Percentiles rank a stretch among this genome's conserved stretches.
These are phyloP conservation scores for Platycheirus rosarum DNA, from an alignment of 2,888 invertebrate genomes.

Conservation along the genomic window DNA sequence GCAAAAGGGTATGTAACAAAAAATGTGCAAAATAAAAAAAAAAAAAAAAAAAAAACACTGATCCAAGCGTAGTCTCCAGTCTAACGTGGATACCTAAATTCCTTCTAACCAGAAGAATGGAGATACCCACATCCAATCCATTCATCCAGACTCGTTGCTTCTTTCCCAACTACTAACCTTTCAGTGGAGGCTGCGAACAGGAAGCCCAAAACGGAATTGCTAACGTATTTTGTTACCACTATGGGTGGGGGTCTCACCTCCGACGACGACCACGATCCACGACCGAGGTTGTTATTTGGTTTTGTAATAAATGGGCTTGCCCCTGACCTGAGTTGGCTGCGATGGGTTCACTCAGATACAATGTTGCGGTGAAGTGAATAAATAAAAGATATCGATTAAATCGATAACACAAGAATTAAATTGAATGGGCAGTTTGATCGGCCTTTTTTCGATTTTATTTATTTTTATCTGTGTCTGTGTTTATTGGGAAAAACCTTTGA, in stretches of 20 bases:
- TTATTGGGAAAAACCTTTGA: too few relatives aligned
- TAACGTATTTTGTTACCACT: constrained; percentile 61
- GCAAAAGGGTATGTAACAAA: constrained; percentile 35
- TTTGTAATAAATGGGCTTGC: constrained; percentile 56
- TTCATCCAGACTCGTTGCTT: constrained; percentile 27
- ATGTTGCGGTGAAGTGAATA: constrained; percentile 17
- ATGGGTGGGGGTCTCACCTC: constrained; percentile 24
- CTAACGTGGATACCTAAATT: constrained; percentile 28
- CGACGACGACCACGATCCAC: not conserved
- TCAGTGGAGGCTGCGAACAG: constrained; percentile 51
- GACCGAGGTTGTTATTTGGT: constrained; percentile 1
- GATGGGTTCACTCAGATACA: not conserved
- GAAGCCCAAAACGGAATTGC: constrained; percentile 59
- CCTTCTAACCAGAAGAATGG: constrained; percentile 1
- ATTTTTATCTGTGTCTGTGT: too few relatives aligned
- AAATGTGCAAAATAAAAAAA: not conserved
- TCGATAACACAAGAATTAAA: constrained; percentile 51
- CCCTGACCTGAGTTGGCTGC: constrained; percentile 63
- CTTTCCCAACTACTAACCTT: too few relatives aligned
- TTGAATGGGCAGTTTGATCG: constrained; percentile 31
- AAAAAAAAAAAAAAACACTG: constrained; percentile 17
- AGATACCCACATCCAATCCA: constrained; percentile 12
- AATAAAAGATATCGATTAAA: constrained; percentile 45
- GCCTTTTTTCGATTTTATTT: too few relatives aligned
- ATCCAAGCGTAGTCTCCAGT: constrained; percentile 9